Evolutionary conservation across 2,888 invertebrate genomes (phyloP), one percentile per base, ranked within the genome.

Genomic region (Bursaphelenchus okinawaensis): DNA sequence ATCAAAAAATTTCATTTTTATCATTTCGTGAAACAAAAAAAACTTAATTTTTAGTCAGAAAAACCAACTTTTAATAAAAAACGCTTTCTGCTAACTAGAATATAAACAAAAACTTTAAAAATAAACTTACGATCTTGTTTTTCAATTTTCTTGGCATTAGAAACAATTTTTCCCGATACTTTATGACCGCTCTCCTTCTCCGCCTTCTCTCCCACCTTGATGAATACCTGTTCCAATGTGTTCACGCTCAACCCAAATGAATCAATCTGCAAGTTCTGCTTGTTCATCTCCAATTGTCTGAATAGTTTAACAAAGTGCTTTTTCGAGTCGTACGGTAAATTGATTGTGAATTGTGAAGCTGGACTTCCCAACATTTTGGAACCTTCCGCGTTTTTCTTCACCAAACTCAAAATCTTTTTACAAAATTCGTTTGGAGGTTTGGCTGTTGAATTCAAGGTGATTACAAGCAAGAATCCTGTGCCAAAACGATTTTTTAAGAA

Each of bases 191-290:
- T 40, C 1, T 40, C n/a, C 40, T 40, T 40, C 40, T 40, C 3
- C 40, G 40, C 40, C 6, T 4, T 40, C n/a, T 40, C 40, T 4
- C 40, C 40, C 16, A 40, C 40, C 69, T 59, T 70, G 55, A 75
- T 62, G 63, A 78, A 79, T 4, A 80, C 79, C 61, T 79, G 78
- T 60, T 79, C 79, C 52, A 80, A 62, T 3, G 75, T 74, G 65
- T 77, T 79, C 52, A 80, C 40, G 20, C 74, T 75, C 7, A 79
- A 58, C 31, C 79, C 79, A 55, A 78, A 79, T 7, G 70, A 65
- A 19, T 60, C 57, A 22, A 75, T 68, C 12, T 55, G 55, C 28
- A 73, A 28, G 19, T 68, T 56, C 9, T 52, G 50, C 40, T 67
- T 59, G 9, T 65, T 57, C 12, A 61, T 52, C 65, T 80, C 78